phyloP scores from a whole-genome alignment of 2,113 vertebrate genomes.

The Clarias gariepinus region DNA sequence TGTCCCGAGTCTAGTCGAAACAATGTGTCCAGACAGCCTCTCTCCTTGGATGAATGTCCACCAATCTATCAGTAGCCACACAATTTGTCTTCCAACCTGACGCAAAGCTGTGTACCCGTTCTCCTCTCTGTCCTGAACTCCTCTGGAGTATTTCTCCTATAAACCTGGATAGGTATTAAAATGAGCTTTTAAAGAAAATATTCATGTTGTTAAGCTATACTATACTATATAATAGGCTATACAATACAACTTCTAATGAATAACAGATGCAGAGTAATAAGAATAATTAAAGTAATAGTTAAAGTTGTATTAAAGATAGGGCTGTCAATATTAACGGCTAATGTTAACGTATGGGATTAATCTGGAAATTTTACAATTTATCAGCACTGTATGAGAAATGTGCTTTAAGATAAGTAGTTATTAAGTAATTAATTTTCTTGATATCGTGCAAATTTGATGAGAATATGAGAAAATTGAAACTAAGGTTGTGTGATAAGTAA shows the following conservation, averaged over 20 bases:
- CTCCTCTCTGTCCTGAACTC: background rate
- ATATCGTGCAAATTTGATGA: background rate
- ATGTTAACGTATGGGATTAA: too few species aligned
- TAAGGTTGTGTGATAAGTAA: background rate
- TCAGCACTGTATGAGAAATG: background rate
- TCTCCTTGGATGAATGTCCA: slow-evolving; percentile 19
- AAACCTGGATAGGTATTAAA: background rate
- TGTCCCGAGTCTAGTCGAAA: background rate
- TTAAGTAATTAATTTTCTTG: background rate
- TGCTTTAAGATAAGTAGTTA: background rate
- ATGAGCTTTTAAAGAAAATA: background rate
- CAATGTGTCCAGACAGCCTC: background rate
- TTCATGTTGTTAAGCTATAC: background rate
- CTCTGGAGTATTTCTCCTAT: background rate
- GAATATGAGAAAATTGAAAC: background rate
- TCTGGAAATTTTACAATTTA: too few species aligned
- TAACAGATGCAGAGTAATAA: background rate
- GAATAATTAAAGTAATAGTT: background rate
- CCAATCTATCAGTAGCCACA: background rate
- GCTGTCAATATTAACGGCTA: too few species aligned
- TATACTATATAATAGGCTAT: too few species aligned
- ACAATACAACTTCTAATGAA: background rate
- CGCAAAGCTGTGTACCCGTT: background rate
- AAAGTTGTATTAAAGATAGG: too few species aligned
- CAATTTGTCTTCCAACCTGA: background rate